Conservation (phyloP, 2,113 vertebrate species). For the Aix galericulata region DNA sequence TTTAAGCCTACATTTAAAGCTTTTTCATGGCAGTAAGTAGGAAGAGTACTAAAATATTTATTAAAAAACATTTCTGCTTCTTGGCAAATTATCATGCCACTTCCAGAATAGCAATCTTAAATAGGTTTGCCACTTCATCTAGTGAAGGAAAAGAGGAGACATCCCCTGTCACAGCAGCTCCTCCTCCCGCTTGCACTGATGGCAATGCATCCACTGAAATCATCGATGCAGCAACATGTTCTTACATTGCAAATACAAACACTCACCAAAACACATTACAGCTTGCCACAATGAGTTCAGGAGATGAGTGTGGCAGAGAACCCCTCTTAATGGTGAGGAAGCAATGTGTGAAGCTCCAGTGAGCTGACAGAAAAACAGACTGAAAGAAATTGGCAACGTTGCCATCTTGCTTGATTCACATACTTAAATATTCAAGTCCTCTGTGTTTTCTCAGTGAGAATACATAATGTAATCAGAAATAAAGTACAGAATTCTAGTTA, state of each 20-base stretch:
- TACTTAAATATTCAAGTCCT: conserved; percentile 18
- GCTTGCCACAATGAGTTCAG: neutral
- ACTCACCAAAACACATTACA: neutral
- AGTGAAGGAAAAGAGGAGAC: neutral
- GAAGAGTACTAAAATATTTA: neutral
- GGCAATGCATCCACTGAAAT: neutral
- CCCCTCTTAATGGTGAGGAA: neutral
- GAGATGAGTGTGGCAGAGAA: neutral
- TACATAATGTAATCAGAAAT: conserved; percentile 39
- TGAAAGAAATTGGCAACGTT: neutral
- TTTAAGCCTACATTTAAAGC: neutral
- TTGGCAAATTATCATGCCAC: neutral
- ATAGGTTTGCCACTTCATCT: neutral
- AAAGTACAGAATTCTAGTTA: conserved; percentile 30
- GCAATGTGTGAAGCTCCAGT: neutral
- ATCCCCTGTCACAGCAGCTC: fast-evolving
- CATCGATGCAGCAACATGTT: neutral
- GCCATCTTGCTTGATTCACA: neutral
- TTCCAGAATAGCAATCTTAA: neutral
- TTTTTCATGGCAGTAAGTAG: neutral
- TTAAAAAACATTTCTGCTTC: neutral
- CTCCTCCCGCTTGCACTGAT: neutral
- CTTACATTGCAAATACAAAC: neutral
- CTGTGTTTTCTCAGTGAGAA: conserved; percentile 18
- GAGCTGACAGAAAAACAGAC: conserved; percentile 11